Percentiles rank a stretch among this genome's conserved stretches.
Evolutionary conservation across 1,140 invertebrate species (phyloP).

Genomic region (Aphaenogaster floridana): DNA sequence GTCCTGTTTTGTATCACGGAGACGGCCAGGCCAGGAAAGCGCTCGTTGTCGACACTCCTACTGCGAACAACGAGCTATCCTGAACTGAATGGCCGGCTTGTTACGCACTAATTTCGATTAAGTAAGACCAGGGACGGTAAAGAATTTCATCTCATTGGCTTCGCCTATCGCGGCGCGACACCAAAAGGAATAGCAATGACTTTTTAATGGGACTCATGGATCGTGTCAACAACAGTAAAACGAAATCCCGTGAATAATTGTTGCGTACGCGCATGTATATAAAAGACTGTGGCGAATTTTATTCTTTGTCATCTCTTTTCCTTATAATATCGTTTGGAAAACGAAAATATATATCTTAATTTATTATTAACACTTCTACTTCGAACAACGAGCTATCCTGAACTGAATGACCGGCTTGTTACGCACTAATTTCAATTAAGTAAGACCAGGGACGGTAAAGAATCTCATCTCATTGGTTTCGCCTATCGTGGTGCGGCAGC

Average conservation of each 20-base stretch:
- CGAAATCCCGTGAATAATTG: neutral
- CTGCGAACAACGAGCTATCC: conserved; percentile 59
- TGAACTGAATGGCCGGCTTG: conserved; percentile 44
- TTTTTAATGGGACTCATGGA: neutral
- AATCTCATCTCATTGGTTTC: neutral
- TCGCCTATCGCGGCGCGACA: neutral
- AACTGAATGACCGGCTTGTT: conserved; percentile 50
- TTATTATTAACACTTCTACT: conserved; percentile 32
- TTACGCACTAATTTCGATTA: conserved; percentile 47
- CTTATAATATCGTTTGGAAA: neutral
- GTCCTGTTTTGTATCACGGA: conserved; percentile 58
- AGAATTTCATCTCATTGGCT: neutral
- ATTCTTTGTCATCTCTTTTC: neutral
- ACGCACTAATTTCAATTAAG: conserved; percentile 45
- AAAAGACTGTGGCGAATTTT: neutral
- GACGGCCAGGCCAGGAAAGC: conserved; percentile 23
- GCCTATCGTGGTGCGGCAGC: neutral
- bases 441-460: conserved; percentile 11
- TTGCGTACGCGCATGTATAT: no score
- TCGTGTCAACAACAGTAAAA: neutral
- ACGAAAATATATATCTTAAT: neutral
- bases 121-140: conserved; percentile 16
- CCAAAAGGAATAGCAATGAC: conserved; percentile 1
- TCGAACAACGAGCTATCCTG: conserved; percentile 58
- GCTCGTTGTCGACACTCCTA: conserved; percentile 41